Base-by-base conservation (phyloP, 1,140 invertebrate species). In the Drosophila pachea region DNA sequence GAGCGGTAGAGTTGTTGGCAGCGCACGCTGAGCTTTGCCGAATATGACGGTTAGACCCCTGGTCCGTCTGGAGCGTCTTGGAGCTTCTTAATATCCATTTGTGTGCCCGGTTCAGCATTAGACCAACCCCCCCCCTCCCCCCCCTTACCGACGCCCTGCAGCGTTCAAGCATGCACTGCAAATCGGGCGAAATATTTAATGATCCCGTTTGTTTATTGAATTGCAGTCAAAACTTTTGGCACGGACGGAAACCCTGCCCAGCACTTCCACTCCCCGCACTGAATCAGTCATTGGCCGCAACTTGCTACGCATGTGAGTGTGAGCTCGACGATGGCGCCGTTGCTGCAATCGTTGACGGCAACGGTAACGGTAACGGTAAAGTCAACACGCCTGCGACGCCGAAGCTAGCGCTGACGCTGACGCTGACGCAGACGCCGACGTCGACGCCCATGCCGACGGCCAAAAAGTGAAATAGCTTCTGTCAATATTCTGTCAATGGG, bases 401-500 rank as follows among this genome's bases (percentile, higher is more conserved):
- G 50, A 35, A 33, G 62, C 78, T 76, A 12, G 14, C 40, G 40
- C 40, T 5, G n/a, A 42, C 40, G 12, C 5, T 7, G 12, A 43
- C 12, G 12, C 12, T 7, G n/a, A n/a, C 40, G 40, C n/a, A 6
- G 40, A 42, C 40, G 40, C 11, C 40, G 12, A 42, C n/a, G 8
- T 4, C 38, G 38, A 40, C n/a, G 8, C 8, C 50, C 6, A 56
- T 32, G 50, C 36, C 52, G 55, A 35, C 50, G 66, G 70, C 81
- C 73, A 58, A 83, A 84, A 84, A 76, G 81, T 86, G 81, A 84
- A 84, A 84, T 86, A 84, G 81, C 79, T 87, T 87, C 83, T 84
- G 83, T 87, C 84, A 84, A 87, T 87, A 87, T 87, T 87, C 77
- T 87, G 83, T 87, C 83, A 87, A 87, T 84, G 78, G 64, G 79